These are phyloP conservation scores for Drosophila watanabei DNA, from an alignment of 1,140 invertebrate species.

Conservation along the genomic window DNA sequence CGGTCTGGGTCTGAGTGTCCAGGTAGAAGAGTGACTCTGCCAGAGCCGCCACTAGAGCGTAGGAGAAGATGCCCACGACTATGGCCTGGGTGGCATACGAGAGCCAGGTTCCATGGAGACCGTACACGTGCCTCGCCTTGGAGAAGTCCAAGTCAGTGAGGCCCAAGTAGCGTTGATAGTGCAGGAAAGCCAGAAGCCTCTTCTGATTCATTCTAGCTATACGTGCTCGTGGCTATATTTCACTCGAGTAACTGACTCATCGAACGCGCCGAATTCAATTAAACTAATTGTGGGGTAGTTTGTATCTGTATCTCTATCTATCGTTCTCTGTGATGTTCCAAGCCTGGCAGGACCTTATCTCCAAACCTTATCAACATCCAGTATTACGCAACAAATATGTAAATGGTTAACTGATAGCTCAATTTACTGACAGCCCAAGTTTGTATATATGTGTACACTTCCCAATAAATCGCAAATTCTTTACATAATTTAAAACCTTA, in stretches of 20 bases:
- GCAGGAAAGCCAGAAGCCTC: slow-evolving; percentile 43
- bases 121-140: neutral
- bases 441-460: neutral
- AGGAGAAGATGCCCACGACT: slow-evolving; percentile 6
- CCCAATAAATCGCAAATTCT: neutral
- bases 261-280: slow-evolving; percentile 12
- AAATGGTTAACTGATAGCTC: neutral
- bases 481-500: neutral
- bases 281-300: slow-evolving; percentile 7
- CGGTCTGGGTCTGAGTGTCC: slow-evolving; percentile 22
- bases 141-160: slow-evolving; percentile 39
- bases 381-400: neutral
- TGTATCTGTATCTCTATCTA: neutral
- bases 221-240: slow-evolving; percentile 9
- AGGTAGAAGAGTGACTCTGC: slow-evolving; percentile 38
- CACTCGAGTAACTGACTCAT: slow-evolving; percentile 1
- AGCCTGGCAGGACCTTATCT: neutral
- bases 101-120: slow-evolving; percentile 25
- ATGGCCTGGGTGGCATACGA: slow-evolving; percentile 1
- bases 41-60: slow-evolving; percentile 13
- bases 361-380: neutral
- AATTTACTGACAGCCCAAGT: neutral
- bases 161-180: slow-evolving; percentile 56
- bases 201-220: neutral
- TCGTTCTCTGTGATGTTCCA: neutral